Evolutionary conservation across 2,888 invertebrate genomes (phyloP).

Genomic region (Andrena hattorfiana): DNA sequence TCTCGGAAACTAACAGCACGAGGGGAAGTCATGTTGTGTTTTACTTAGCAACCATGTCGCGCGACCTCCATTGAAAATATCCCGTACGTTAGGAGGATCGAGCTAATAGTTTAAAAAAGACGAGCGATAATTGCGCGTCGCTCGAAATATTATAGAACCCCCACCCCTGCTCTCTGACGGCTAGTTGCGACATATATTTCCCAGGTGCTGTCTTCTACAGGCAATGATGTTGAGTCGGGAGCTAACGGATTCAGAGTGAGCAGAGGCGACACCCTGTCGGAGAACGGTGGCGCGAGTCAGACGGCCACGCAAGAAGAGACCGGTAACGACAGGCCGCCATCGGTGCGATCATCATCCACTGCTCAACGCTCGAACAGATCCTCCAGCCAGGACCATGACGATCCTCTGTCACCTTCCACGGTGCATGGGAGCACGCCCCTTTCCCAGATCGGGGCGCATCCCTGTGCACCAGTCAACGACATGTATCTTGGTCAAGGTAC

Average conservation of each 20-base stretch:
- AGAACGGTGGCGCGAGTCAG: conserved; percentile 79
- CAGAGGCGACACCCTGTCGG: conserved; percentile 81
- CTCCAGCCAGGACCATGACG: conserved; percentile 81
- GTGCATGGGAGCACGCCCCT: conserved; percentile 95
- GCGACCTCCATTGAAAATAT: too few species aligned
- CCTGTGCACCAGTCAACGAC: conserved; percentile 87
- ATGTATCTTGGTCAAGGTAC: conserved; percentile 85
- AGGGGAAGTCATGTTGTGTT: too few species aligned
- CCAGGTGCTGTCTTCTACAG: conserved; percentile 86
- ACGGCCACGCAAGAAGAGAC: conserved; percentile 77
- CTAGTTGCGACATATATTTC: conserved; percentile 85
- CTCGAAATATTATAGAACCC: conserved; percentile 82
- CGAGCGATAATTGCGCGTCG: conserved; percentile 77
- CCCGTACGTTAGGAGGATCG: not conserved
- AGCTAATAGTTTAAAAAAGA: not conserved
- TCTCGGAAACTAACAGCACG: conserved; percentile 14
- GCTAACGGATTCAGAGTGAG: conserved; percentile 86
- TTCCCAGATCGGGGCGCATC: conserved; percentile 93
- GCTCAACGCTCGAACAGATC: conserved; percentile 81
- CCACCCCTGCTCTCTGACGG: conserved; percentile 85
- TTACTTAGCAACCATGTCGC: too few species aligned
- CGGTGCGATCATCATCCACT: conserved; percentile 81
- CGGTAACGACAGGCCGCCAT: conserved; percentile 80
- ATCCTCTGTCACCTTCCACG: conserved; percentile 85
- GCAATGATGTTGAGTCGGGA: conserved; percentile 85